Conservation (phyloP, 2,888 invertebrate species). For the Agrochola circellaris region DNA sequence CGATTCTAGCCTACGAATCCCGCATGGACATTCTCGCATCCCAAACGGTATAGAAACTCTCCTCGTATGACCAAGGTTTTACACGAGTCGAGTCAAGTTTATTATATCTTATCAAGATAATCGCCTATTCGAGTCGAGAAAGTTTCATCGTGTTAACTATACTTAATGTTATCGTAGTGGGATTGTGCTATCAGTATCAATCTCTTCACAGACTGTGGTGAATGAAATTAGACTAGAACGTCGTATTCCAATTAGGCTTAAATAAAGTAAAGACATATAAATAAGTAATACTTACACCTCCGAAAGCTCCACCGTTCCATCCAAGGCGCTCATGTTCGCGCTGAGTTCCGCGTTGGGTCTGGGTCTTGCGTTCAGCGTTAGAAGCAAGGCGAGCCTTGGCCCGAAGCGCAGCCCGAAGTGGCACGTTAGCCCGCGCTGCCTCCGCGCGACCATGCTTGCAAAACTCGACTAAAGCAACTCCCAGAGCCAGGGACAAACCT, state of each 20-base stretch:
- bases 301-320: conserved; percentile 85
- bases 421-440: conserved; percentile 94
- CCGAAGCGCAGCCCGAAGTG: conserved; percentile 95
- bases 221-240: not conserved
- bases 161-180: not conserved
- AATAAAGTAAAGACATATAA: not conserved
- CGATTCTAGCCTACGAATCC: not conserved
- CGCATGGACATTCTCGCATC: not conserved
- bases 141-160: not conserved
- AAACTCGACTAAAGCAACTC: conserved; percentile 98
- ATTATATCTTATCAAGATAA: not conserved
- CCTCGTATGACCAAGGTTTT: not conserved
- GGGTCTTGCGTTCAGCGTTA: conserved; percentile 75
- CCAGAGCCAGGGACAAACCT: conserved; percentile 96
- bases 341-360: conserved; percentile 73
- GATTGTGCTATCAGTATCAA: not conserved
- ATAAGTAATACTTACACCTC: conserved; percentile 77
- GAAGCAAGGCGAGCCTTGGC: conserved; percentile 92
- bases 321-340: conserved; percentile 82
- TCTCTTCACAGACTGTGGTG: too few relatives aligned
- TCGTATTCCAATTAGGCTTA: not conserved
- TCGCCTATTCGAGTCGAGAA: not conserved
- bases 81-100: not conserved
- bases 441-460: conserved; percentile 96
- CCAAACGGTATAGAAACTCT: not conserved